Conservation (phyloP, 2,888 invertebrate species). For the Lobophora halterata region DNA sequence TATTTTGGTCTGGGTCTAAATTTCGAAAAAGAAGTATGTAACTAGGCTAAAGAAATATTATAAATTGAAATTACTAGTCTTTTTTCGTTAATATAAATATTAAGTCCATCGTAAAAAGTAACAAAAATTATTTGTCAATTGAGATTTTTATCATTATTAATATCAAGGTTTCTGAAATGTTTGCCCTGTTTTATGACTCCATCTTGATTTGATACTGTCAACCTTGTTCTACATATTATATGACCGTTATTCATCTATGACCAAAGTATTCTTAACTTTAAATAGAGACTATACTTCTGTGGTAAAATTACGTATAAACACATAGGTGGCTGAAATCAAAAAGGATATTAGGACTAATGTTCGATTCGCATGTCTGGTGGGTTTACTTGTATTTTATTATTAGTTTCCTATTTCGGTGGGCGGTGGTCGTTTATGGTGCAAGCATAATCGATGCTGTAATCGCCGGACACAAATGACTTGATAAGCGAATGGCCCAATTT, state of each 20-base stretch:
- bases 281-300: background rate
- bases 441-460: conserved; percentile 68
- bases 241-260: conserved; percentile 58
- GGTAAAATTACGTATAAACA: conserved; percentile 70
- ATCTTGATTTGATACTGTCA: conserved; percentile 55
- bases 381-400: conserved; percentile 67
- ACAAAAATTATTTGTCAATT: too few relatives aligned
- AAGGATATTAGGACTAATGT: conserved; percentile 75
- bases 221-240: conserved; percentile 65
- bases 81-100: too few relatives aligned
- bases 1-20: too few relatives aligned
- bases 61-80: too few relatives aligned
- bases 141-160: too few relatives aligned
- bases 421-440: conserved; percentile 65
- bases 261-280: conserved; percentile 49
- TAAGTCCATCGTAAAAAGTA: too few relatives aligned
- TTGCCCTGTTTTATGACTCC: too few relatives aligned
- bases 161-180: too few relatives aligned
- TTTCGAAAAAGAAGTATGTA: too few relatives aligned
- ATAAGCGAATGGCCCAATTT: conserved; percentile 51
- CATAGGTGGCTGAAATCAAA: conserved; percentile 80
- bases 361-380: conserved; percentile 69
- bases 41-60: too few relatives aligned
- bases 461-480: conserved; percentile 66
- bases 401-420: conserved; percentile 61